Evolutionary conservation across 2,113 vertebrate species (phyloP).

Genomic region (Anhinga anhinga): DNA sequence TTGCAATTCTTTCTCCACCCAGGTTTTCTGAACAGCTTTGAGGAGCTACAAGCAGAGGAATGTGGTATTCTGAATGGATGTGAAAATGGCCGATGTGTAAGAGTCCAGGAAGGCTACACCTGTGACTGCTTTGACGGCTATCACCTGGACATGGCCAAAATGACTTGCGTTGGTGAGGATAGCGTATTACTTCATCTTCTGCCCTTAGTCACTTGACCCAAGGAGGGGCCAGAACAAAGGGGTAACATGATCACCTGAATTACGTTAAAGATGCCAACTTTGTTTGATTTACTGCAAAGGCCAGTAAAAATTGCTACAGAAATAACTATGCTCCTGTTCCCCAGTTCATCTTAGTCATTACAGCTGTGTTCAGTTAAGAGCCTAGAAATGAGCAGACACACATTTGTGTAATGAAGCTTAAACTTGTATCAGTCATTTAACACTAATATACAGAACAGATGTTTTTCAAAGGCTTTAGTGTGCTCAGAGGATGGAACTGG

Average conservation of each 20-base stretch:
- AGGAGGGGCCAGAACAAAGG: background rate
- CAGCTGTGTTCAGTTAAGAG: background rate
- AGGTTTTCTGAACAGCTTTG: conserved; percentile 83
- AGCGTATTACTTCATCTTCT: background rate
- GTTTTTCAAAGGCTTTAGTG: background rate
- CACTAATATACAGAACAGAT: background rate
- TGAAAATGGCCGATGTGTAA: conserved; percentile 95
- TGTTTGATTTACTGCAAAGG: background rate
- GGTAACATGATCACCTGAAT: background rate
- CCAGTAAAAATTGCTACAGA: background rate
- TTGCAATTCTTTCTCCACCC: background rate
- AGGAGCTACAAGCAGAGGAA: conserved; percentile 91
- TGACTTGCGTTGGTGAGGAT: conserved; percentile 92
- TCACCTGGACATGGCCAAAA: conserved; percentile 90
- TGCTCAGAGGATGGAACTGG: background rate
- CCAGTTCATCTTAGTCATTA: background rate
- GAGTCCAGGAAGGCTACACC: conserved; percentile 96
- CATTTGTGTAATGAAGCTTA: background rate
- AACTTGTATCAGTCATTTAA: background rate
- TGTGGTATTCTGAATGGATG: conserved; percentile 96
- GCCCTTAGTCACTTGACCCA: background rate
- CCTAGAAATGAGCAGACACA: background rate
- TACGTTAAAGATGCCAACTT: background rate
- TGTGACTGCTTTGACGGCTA: conserved; percentile 98
- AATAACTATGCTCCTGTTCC: background rate